These are phyloP conservation scores for Vandiemenella viatica DNA, from an alignment of 2,888 invertebrate genomes.

Conservation along the genomic window DNA sequence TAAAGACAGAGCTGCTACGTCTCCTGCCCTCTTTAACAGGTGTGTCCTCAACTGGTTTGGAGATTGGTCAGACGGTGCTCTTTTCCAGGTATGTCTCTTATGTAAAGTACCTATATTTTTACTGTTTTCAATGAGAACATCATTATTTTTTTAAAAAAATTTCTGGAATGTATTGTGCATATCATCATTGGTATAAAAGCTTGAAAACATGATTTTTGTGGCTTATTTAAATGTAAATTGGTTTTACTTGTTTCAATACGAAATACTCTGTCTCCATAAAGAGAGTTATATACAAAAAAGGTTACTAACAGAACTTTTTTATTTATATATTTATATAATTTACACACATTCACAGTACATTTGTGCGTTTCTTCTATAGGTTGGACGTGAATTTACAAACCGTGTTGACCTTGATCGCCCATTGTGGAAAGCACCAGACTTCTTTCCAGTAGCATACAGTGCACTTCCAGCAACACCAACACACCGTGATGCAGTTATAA, in stretches of 20 bases:
- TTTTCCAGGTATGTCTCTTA: conserved; percentile 54
- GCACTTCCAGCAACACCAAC: conserved; percentile 56
- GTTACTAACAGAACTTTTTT: no score
- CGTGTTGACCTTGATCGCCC: conserved; percentile 86
- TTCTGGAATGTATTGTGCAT: not conserved
- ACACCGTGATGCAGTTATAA: conserved; percentile 94
- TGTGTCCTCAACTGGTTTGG: conserved; percentile 99
- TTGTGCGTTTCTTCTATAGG: conserved; percentile 33
- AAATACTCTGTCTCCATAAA: no score
- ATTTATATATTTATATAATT: no score
- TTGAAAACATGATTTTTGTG: not conserved
- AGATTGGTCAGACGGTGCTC: conserved; percentile 94
- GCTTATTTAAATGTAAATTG: no score
- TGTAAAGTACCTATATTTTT: not conserved
- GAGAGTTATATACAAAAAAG: no score
- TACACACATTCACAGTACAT: no score
- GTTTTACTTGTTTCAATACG: no score
- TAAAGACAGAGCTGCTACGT: conserved; percentile 96
- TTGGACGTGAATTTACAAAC: conserved; percentile 91
- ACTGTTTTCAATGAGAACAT: not conserved
- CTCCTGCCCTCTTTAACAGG: conserved; percentile 96
- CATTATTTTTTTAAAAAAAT: not conserved
- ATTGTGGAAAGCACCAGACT: conserved; percentile 72
- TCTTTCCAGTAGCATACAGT: conserved; percentile 78
- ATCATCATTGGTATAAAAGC: not conserved